phyloP scores from a whole-genome alignment of 2,797 vertebrate species.

The Bryconaethiops microstoma region DNA sequence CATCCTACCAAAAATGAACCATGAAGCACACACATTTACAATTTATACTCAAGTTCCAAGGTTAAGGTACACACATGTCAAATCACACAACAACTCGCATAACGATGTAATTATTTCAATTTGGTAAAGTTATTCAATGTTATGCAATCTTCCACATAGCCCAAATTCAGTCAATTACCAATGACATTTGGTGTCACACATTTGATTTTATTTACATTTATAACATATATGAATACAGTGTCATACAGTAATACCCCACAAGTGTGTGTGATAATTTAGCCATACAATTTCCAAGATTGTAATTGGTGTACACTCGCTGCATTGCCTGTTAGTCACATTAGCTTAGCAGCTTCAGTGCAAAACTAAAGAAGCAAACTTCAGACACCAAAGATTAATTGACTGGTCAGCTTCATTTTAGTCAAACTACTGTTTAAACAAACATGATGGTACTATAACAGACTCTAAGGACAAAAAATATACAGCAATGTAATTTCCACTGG shows the following conservation, averaged over 20 bases:
- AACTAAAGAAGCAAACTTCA: neutral
- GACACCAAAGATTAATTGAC: neutral
- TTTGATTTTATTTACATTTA: neutral
- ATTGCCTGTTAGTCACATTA: too few species aligned
- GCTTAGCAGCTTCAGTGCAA: too few species aligned
- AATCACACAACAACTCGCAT: neutral
- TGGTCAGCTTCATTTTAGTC: neutral
- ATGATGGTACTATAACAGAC: neutral
- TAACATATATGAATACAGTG: neutral
- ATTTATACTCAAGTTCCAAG: neutral
- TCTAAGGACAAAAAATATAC: neutral
- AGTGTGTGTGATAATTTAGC: neutral
- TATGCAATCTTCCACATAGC: too few species aligned
- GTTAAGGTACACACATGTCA: neutral
- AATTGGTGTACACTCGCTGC: too few species aligned
- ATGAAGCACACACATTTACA: neutral
- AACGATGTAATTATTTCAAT: neutral
- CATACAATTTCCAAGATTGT: neutral
- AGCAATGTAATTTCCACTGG: neutral
- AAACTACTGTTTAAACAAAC: neutral
- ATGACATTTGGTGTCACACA: neutral
- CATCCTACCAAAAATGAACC: slow-evolving; percentile 77
- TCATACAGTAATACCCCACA: neutral
- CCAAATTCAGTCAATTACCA: too few species aligned
- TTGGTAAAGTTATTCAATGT: too few species aligned